phyloP scores from a whole-genome alignment of 2,113 vertebrate genomes.

The Anser cygnoides region DNA sequence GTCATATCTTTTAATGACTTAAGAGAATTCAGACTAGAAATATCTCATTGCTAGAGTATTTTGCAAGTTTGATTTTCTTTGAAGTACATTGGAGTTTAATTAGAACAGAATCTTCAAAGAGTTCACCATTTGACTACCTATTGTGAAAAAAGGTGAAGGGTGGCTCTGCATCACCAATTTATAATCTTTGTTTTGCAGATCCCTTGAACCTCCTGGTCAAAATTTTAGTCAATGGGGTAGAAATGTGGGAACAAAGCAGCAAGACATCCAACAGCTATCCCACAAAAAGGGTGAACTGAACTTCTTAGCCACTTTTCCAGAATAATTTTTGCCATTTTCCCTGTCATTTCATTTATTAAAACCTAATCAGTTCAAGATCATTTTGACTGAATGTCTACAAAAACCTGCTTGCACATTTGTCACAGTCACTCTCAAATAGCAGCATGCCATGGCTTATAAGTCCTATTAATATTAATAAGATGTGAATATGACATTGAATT shows the following conservation, averaged over 20 bases:
- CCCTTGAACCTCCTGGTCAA: neutral
- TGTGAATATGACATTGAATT: neutral
- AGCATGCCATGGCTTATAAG: neutral
- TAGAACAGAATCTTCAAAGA: slow-evolving; percentile 46
- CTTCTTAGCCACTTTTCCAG: neutral
- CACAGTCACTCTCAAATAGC: neutral
- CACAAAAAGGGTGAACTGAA: neutral
- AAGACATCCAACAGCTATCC: neutral
- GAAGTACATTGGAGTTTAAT: slow-evolving; percentile 40
- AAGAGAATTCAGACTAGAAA: slow-evolving; percentile 20
- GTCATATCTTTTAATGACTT: slow-evolving; percentile 13
- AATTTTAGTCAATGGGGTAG: neutral
- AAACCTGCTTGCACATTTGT: neutral
- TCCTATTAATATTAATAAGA: slow-evolving; percentile 32
- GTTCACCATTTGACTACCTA: neutral
- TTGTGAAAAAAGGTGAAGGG: slow-evolving; percentile 37
- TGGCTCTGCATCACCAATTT: neutral
- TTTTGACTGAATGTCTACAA: slow-evolving; percentile 12
- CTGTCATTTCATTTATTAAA: neutral
- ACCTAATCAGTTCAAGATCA: neutral
- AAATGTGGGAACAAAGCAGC: neutral
- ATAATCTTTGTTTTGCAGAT: neutral
- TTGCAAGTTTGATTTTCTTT: slow-evolving; percentile 25
- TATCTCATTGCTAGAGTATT: neutral
- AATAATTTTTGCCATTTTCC: slow-evolving; percentile 9